Evolutionary conservation across 1,140 invertebrate species (phyloP).

Genomic region (Diorhabda sublineata): DNA sequence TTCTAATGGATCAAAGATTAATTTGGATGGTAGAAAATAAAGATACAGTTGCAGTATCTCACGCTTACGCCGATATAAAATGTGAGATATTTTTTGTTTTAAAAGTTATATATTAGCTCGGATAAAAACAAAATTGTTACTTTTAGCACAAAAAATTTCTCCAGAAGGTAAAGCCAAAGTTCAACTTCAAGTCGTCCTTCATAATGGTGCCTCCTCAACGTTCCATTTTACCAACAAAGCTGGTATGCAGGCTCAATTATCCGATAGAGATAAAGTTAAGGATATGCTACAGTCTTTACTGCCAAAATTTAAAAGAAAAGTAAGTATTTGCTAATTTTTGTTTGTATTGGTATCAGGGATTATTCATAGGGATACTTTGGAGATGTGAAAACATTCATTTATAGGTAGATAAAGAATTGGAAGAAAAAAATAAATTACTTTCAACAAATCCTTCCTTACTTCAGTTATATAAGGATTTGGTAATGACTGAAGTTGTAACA

Average conservation of each 20-base stretch:
- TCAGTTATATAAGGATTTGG: constrained; percentile 88
- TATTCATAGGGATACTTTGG: too few relatives aligned
- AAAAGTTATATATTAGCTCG: background rate
- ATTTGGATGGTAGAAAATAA: constrained; percentile 93
- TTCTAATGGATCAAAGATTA: constrained; percentile 91
- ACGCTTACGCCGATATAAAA: constrained; percentile 95
- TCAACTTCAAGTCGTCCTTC: constrained; percentile 95
- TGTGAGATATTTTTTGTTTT: constrained; percentile 55
- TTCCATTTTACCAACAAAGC: constrained; percentile 96
- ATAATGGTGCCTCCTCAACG: constrained; percentile 89
- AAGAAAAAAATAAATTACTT: constrained; percentile 83
- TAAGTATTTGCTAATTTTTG: constrained; percentile 14
- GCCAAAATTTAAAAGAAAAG: constrained; percentile 91
- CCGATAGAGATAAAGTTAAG: constrained; percentile 91
- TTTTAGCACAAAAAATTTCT: constrained; percentile 95
- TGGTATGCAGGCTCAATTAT: constrained; percentile 75
- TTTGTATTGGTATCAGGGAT: too few relatives aligned
- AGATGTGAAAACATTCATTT: background rate
- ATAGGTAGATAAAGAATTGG: constrained; percentile 81
- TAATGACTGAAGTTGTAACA: constrained; percentile 88
- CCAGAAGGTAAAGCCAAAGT: constrained; percentile 97
- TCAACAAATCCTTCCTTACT: constrained; percentile 77
- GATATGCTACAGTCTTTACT: constrained; percentile 86
- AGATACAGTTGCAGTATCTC: constrained; percentile 86
- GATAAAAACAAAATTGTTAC: constrained; percentile 12